Percentiles rank a stretch among this genome's conserved stretches.
Evolutionary conservation across 2,113 vertebrate species (phyloP).

Genomic region (Chelonoidis abingdonii): DNA sequence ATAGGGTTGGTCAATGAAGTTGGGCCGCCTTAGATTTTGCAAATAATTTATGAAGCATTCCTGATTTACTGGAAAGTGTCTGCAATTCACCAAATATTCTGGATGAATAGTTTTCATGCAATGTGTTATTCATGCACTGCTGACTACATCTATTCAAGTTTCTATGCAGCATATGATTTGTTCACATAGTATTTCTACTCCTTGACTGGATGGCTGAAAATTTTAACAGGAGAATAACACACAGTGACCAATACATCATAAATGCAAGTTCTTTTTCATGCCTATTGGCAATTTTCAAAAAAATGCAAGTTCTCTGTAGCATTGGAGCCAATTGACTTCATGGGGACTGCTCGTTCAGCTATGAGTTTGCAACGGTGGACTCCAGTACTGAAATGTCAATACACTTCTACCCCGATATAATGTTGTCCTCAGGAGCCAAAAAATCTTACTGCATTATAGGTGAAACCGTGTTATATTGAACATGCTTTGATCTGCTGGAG

Average conservation of each 20-base stretch:
- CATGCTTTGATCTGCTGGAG: too few relatives aligned
- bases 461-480: too few relatives aligned
- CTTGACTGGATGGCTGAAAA: not conserved
- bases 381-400: not conserved
- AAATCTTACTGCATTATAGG: too few relatives aligned
- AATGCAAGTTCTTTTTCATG: not conserved
- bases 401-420: too few relatives aligned
- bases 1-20: accelerated
- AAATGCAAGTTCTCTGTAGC: not conserved
- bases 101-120: not conserved
- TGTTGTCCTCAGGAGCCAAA: too few relatives aligned
- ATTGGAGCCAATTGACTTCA: not conserved
- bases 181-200: not conserved
- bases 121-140: not conserved
- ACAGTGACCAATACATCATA: not conserved
- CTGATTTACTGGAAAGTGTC: accelerated
- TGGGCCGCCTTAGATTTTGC: not conserved
- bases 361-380: not conserved
- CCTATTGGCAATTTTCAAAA: not conserved
- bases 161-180: not conserved
- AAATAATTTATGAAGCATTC: accelerated
- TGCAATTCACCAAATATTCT: not conserved
- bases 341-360: not conserved
- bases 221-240: not conserved
- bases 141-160: not conserved